Percentiles rank a stretch among this genome's conserved stretches.
Evolutionary conservation across 92 coral and sea anemone species (phyloP).

Genomic region (Actinernus sp.): DNA sequence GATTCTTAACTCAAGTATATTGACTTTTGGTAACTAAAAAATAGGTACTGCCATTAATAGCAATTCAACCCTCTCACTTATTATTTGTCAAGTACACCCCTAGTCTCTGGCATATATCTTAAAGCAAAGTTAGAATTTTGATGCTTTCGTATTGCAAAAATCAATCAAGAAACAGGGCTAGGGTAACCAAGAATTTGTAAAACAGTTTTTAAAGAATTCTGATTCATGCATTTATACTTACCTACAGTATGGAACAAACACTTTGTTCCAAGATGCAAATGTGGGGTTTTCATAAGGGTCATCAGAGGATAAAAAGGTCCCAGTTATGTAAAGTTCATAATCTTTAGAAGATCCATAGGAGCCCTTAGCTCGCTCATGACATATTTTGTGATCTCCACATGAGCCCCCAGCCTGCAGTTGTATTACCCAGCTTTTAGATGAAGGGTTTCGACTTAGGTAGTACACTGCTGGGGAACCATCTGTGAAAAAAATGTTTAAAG

Average conservation of each 20-base stretch:
- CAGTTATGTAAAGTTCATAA: constrained; percentile 73
- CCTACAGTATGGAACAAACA: constrained; percentile 98
- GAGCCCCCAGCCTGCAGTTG: constrained; percentile 99
- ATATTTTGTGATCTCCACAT: constrained; percentile 71
- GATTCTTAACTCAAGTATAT: too few relatives aligned
- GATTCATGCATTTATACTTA: constrained; percentile 21
- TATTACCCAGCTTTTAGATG: constrained; percentile 87
- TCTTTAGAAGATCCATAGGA: constrained; percentile 85
- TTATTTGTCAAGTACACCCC: too few relatives aligned
- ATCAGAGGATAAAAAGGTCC: constrained; percentile 89
- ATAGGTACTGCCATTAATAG: too few relatives aligned
- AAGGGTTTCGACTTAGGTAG: constrained; percentile 84
- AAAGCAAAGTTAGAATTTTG: too few relatives aligned
- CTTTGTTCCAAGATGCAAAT: constrained; percentile 97
- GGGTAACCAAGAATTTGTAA: too few relatives aligned
- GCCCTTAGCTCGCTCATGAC: constrained; percentile 82
- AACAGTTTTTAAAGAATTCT: too few relatives aligned
- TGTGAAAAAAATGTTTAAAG: constrained; percentile 37
- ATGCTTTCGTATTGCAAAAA: too few relatives aligned
- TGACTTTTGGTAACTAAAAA: too few relatives aligned
- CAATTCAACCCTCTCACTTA: too few relatives aligned
- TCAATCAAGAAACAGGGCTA: too few relatives aligned
- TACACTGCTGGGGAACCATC: constrained; percentile 98
- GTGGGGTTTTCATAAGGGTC: constrained; percentile 94
- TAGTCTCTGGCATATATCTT: too few relatives aligned